Base-by-base conservation (phyloP, 2,888 invertebrate species). In the Nemapogon koenigi region DNA sequence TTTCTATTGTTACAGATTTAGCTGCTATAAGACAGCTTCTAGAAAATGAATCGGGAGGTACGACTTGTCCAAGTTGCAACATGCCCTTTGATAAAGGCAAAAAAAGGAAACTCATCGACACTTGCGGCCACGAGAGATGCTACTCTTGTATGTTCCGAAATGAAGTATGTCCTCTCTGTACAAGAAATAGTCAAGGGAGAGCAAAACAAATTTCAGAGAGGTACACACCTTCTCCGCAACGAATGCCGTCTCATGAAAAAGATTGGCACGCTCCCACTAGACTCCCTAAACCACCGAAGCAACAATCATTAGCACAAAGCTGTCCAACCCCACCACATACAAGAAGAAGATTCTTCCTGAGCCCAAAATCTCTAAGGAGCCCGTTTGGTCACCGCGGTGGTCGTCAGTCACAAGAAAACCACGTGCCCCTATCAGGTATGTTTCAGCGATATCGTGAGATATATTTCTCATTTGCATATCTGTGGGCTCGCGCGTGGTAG, bases 11-110 rank as follows among this genome's bases (percentile, higher is more conserved):
- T 87, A 8, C 83, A 91, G 91, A 91, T 81, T 81, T 91, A 63
- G 91, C 91, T 52, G 90, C 91, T 50, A 89, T 92, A 57, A 81
- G 90, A 49, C 88, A 90, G 51, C 81, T 91, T 47, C 82, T 91
- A 57, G 91, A 90, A 61, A 85, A 85, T 55, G 90, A 90, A 65
- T 83, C 86, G 41, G 85, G 84, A 40, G 83, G 83, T 46, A 82
- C 83, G 36, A 83, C 82, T 45, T 92, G 92, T 70, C 91, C 91
- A 47, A 90, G 90, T 68, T 92, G 92, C 81, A 89, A 88, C 70
- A 91, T 94, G 88, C 94, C 94, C 52, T 96, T 94, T 80, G 95
- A 96, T 78, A 94, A 94, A 78, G 95, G 95, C 70, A 96, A 95
- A 79, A 94, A 95, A 78, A 87, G 96, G 71, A 90, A 92, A 66